These are phyloP conservation scores for Trichacis sp. DNA, from an alignment of 2,888 invertebrate species.

Conservation along the genomic window DNA sequence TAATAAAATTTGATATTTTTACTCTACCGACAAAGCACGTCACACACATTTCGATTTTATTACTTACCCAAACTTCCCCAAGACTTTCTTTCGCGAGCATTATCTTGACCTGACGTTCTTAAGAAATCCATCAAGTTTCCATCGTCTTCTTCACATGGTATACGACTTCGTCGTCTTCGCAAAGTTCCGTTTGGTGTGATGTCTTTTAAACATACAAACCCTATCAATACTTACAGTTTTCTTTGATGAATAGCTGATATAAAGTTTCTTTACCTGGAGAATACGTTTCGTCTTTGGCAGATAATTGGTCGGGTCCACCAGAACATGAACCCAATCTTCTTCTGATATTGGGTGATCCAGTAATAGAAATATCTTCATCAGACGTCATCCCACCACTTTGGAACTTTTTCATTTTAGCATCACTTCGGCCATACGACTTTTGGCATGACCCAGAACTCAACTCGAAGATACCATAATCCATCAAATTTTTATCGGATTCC, in stretches of 20 bases:
- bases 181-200: slow-evolving; percentile 91
- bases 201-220: too few relatives aligned
- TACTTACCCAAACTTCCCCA: slow-evolving; percentile 83
- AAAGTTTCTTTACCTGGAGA: slow-evolving; percentile 72
- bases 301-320: slow-evolving; percentile 64
- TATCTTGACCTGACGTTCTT: slow-evolving; percentile 81
- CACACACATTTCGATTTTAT: too few relatives aligned
- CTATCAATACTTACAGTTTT: too few relatives aligned
- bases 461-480: slow-evolving; percentile 84
- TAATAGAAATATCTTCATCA: slow-evolving; percentile 74
- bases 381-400: slow-evolving; percentile 73
- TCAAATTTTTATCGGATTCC: slow-evolving; percentile 79
- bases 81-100: slow-evolving; percentile 81
- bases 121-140: slow-evolving; percentile 88
- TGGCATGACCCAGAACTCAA: slow-evolving; percentile 72
- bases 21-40: too few relatives aligned
- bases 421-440: slow-evolving; percentile 63
- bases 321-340: slow-evolving; percentile 76
- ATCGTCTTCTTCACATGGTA: slow-evolving; percentile 86
- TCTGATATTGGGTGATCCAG: slow-evolving; percentile 78
- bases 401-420: slow-evolving; percentile 67
- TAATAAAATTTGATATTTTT: too few relatives aligned
- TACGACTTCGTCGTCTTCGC: slow-evolving; percentile 82
- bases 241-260: too few relatives aligned
- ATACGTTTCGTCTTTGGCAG: slow-evolving; percentile 70